Evolutionary conservation across 1,140 invertebrate species (phyloP).

Genomic region (Caenorhabditis brenneri): DNA sequence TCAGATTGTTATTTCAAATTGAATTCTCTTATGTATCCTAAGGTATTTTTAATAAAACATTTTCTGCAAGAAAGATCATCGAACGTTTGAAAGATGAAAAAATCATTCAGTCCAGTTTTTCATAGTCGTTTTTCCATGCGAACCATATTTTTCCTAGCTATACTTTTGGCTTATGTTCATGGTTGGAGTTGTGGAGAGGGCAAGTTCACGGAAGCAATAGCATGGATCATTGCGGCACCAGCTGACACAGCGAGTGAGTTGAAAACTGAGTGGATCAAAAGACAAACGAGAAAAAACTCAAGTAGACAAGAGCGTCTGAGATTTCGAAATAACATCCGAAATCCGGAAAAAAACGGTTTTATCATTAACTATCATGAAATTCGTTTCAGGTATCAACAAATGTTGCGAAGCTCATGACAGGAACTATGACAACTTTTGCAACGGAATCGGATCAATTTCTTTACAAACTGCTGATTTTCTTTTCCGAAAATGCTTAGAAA

Average conservation of each 20-base stretch:
- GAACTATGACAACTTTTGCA: background rate
- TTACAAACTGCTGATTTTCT: background rate
- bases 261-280: too few species aligned
- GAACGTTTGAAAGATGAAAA: too few species aligned
- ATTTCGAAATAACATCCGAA: too few species aligned
- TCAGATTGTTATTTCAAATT: too few species aligned
- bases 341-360: too few species aligned
- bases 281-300: too few species aligned
- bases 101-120: background rate
- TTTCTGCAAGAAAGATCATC: too few species aligned
- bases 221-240: background rate
- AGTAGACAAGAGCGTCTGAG: too few species aligned
- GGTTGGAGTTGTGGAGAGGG: constrained; percentile 5
- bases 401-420: background rate
- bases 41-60: too few species aligned
- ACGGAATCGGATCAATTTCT: background rate
- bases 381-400: background rate
- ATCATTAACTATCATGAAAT: background rate
- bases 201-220: background rate
- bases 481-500: background rate
- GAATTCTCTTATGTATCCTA: too few species aligned
- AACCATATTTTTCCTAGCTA: background rate
- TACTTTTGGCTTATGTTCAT: background rate
- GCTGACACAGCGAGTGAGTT: background rate
- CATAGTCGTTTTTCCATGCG: background rate